Base-by-base conservation (phyloP, 2,797 vertebrate genomes). In the Triplophysa yarkandensis region DNA sequence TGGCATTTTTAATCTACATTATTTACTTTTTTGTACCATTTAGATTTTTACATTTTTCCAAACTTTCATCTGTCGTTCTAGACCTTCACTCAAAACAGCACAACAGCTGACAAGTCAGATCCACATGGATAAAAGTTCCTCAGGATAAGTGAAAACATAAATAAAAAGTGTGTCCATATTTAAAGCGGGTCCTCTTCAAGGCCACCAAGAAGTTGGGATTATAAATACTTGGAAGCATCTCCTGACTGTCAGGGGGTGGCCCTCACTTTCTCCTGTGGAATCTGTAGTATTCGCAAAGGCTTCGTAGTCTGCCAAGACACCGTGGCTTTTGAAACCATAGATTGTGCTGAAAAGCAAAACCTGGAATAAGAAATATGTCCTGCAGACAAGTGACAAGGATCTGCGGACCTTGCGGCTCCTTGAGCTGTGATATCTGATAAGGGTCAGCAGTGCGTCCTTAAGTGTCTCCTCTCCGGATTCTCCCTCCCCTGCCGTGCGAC, bases 291-390 rank as follows among this genome's bases (percentile, higher is more conserved):
- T 89, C 83, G 86, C 88, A 88, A 80, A 85, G 86, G 78, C 87
- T 83, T 81, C 80, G 83, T 85, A 84, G 68, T 77, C 81, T 81
- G 85, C 81, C 83, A 58, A 74, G 57, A 68, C 55, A 52, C 85
- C 75, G 83, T 83, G 74, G 71, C 83, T 78, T 55, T 55, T 89
- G 92, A 90, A 93, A 93, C 84, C 23, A 58, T 87, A 93, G 90
- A 88, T 85, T 85, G 86, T 85, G 87, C 88, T 91, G 90, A 90
- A 91, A 91, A 91, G 88, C 83, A 88, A 88, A 91, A 90, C 84
- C 86, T 89, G 85, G 84, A 83, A 80, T 83, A 84, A 86, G 87
- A 91, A 87, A 88, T 90, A 90, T 80, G 81, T 83, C 74, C 83
- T 86, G 87, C 44, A 76, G 88, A 88, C 89, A 88, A 91, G 90